These are phyloP conservation scores for Oryzias dopingdopingensis DNA, from an alignment of 2,797 vertebrate species.

Conservation along the genomic window DNA sequence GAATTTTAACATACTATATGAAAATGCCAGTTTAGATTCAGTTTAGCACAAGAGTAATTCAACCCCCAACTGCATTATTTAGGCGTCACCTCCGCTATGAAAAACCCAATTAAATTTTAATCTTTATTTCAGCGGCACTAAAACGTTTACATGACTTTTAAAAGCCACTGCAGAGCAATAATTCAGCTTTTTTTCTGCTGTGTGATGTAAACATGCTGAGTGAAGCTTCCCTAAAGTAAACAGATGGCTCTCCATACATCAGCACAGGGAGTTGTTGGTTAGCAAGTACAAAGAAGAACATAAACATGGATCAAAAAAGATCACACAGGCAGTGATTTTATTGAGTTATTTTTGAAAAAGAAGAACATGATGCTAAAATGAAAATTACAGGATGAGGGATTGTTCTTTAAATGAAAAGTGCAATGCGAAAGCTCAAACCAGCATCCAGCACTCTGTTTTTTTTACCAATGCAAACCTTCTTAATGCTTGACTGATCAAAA, in stretches of 20 bases:
- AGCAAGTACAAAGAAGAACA: constrained; percentile 46
- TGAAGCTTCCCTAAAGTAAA: constrained; percentile 49
- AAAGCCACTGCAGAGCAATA: too few species aligned
- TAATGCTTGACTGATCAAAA: constrained; percentile 6
- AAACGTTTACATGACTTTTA: too few species aligned
- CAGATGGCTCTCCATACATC: constrained; percentile 48
- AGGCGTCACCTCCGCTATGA: too few species aligned
- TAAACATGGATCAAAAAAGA: constrained; percentile 54
- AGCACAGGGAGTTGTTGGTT: constrained; percentile 7
- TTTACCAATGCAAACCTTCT: neutral
- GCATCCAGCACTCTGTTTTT: constrained; percentile 9
- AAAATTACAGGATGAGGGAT: neutral
- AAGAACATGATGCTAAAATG: too few species aligned
- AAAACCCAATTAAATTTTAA: too few species aligned
- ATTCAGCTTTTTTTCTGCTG: too few species aligned
- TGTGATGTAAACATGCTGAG: too few species aligned
- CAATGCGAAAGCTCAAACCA: constrained; percentile 10
- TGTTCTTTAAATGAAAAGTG: neutral
- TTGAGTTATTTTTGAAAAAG: too few species aligned
- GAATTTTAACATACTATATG: too few species aligned
- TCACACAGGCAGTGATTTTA: constrained; percentile 5
- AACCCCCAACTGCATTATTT: neutral
- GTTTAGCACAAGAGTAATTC: too few species aligned
- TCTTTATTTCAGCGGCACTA: too few species aligned
- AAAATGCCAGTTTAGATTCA: too few species aligned